Conservation (phyloP, 2,888 invertebrate species). For the Mimumesa dahlbomi region DNA sequence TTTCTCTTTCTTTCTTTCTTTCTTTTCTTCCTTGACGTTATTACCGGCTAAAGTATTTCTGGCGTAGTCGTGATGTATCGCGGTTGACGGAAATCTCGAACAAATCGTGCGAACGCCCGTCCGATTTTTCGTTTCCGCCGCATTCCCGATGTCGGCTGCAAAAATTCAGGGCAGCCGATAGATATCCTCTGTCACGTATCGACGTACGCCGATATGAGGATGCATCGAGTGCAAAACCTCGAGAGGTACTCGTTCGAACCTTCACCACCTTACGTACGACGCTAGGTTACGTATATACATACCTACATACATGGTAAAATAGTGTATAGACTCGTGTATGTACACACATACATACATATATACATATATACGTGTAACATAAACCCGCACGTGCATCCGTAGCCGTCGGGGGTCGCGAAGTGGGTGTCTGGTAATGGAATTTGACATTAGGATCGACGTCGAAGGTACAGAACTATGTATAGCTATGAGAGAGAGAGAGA, state of each 20-base stretch:
- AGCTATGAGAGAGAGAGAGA: not conserved
- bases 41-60: conserved; percentile 32
- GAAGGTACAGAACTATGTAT: conserved; percentile 15
- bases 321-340: too few species aligned
- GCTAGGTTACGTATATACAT: not conserved
- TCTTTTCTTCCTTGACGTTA: too few species aligned
- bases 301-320: conserved; percentile 47
- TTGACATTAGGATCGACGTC: conserved; percentile 71
- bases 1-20: too few species aligned
- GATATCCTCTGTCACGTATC: conserved; percentile 67
- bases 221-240: conserved; percentile 66
- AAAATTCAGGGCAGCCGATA: conserved; percentile 53
- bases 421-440: conserved; percentile 65
- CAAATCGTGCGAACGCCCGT: conserved; percentile 36
- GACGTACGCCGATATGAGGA: conserved; percentile 50
- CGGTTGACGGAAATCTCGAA: conserved; percentile 38
- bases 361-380: conserved; percentile 43
- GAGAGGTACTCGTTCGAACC: conserved; percentile 44
- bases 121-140: conserved; percentile 38
- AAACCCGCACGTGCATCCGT: conserved; percentile 48
- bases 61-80: not conserved
- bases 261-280: conserved; percentile 5
- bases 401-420: not conserved
- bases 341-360: too few species aligned
- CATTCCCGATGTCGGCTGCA: conserved; percentile 28